Percentiles rank a stretch among this genome's conserved stretches.
These are phyloP conservation scores for Gadopsis marmoratus DNA, from an alignment of 2,797 vertebrate species.

Conservation along the genomic window DNA sequence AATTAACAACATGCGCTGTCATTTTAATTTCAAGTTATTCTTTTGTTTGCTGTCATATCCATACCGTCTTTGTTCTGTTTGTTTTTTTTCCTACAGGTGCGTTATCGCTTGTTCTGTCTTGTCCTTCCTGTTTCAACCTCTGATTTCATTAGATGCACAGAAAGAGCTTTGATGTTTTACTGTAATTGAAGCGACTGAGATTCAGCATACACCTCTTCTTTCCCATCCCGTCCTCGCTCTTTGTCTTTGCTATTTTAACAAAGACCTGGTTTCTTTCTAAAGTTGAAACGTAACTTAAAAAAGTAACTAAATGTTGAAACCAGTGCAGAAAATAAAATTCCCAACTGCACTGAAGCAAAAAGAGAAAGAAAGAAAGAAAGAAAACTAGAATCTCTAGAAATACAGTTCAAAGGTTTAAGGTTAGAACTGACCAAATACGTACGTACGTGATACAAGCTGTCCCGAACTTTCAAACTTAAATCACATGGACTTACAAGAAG, in stretches of 20 bases:
- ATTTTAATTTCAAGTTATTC: slow-evolving; percentile 62
- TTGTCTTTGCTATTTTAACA: not conserved
- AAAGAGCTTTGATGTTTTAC: slow-evolving; percentile 64
- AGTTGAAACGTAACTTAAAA: not conserved
- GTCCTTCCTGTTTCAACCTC: slow-evolving; percentile 20
- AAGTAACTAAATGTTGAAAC: not conserved
- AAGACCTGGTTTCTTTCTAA: not conserved
- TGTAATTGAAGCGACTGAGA: slow-evolving; percentile 18
- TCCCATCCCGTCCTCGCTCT: not conserved
- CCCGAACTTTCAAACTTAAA: not conserved
- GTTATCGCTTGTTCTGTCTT: slow-evolving; percentile 39
- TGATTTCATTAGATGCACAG: slow-evolving; percentile 29
- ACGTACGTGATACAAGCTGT: not conserved
- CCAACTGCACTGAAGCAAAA: not conserved
- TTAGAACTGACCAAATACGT: not conserved
- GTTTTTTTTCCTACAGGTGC: slow-evolving; percentile 35
- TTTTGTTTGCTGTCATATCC: slow-evolving; percentile 60
- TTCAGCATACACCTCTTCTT: not conserved
- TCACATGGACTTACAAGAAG: not conserved
- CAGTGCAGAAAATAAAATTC: not conserved
- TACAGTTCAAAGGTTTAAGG: not conserved
- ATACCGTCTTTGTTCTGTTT: slow-evolving; percentile 55
- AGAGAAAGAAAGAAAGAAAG: not conserved
- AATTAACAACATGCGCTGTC: slow-evolving; percentile 19
- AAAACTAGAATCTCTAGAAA: not conserved